These are phyloP conservation scores for Dreissena rostriformis DNA, from an alignment of 1,140 invertebrate genomes.

Conservation along the genomic window DNA sequence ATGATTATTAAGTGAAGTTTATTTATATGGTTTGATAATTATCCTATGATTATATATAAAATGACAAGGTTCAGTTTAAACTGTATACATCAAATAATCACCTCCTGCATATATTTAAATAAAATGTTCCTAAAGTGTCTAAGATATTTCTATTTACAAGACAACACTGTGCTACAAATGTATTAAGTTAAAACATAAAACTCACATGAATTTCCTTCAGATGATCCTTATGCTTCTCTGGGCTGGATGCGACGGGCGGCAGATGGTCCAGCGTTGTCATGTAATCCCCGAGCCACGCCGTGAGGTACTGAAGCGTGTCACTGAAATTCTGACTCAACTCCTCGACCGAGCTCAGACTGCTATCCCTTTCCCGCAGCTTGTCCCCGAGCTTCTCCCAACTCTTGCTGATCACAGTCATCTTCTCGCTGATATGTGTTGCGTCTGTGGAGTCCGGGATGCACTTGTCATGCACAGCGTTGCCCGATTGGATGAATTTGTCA, in stretches of 20 bases:
- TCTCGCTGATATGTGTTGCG: slow-evolving; percentile 86
- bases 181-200: too few relatives aligned
- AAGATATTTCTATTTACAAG: too few relatives aligned
- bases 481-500: slow-evolving; percentile 91
- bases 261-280: slow-evolving; percentile 89
- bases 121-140: too few relatives aligned
- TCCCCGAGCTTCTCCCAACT: slow-evolving; percentile 82
- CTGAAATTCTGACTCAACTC: slow-evolving; percentile 91
- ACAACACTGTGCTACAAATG: too few relatives aligned
- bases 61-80: too few relatives aligned
- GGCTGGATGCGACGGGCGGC: slow-evolving; percentile 85
- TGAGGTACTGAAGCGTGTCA: slow-evolving; percentile 91
- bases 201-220: slow-evolving; percentile 84
- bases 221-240: slow-evolving; percentile 87
- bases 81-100: too few relatives aligned
- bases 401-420: slow-evolving; percentile 82
- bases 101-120: too few relatives aligned
- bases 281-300: slow-evolving; percentile 85
- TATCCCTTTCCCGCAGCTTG: slow-evolving; percentile 73
- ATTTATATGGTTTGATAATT: too few relatives aligned
- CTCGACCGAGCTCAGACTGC: slow-evolving; percentile 71
- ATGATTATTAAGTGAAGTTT: too few relatives aligned
- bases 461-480: slow-evolving; percentile 88
- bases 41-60: too few relatives aligned
- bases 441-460: slow-evolving; percentile 88